phyloP scores from a whole-genome alignment of 2,888 invertebrate genomes.

The Caenorhabditis doughertyi region DNA sequence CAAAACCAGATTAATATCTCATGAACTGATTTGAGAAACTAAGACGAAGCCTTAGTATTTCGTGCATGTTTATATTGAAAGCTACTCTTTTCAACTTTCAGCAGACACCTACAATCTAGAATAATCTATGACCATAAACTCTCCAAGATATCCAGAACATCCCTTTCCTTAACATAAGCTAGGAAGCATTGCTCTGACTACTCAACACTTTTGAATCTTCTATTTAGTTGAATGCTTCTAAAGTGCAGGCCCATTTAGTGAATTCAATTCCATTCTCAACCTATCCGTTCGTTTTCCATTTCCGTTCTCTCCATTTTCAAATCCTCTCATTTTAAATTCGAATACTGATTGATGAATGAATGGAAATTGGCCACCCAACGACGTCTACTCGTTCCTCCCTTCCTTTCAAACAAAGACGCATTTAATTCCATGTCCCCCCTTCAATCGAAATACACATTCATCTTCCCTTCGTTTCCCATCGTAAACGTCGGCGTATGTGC shows the following conservation, averaged over 20 bases:
- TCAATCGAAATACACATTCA: constrained; percentile 40
- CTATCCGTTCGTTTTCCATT: constrained; percentile 35
- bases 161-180: too few relatives aligned
- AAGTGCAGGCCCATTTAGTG: constrained; percentile 20
- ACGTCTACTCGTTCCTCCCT: constrained; percentile 2
- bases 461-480: constrained; percentile 36
- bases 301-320: constrained; percentile 39
- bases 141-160: not conserved
- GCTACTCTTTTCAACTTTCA: too few relatives aligned
- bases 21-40: too few relatives aligned
- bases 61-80: too few relatives aligned
- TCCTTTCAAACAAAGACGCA: constrained; percentile 48
- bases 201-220: not conserved
- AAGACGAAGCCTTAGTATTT: too few relatives aligned
- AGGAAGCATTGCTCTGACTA: not conserved
- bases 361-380: constrained; percentile 30
- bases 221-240: not conserved
- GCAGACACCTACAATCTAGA: too few relatives aligned
- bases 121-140: not conserved
- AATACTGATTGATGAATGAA: constrained; percentile 48
- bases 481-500: constrained; percentile 51
- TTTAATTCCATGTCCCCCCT: constrained; percentile 39
- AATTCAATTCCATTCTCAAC: constrained; percentile 19
- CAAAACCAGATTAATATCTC: too few relatives aligned
- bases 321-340: constrained; percentile 25